Evolutionary conservation across 30 jellyfish, hydroid and myxozoan species (phyloP), one percentile per base, ranked within the genome.

Genomic region (Rhopilema esculentum): DNA sequence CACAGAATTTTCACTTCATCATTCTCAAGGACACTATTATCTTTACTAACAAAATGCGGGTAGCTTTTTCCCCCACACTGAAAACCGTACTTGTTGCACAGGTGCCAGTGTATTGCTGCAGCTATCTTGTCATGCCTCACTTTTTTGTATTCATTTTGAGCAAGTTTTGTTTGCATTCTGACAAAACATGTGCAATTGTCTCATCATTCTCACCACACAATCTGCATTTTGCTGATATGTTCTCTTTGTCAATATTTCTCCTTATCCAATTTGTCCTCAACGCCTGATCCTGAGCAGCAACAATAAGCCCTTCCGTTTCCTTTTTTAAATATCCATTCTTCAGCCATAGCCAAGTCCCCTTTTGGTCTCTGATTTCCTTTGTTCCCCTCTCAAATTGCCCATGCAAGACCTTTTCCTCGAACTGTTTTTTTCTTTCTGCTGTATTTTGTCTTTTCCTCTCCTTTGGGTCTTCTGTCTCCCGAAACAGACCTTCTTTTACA

Each of bases 171-270:
- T 6, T 29, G 12, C 79, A 4, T 30, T 50, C 78, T 74, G 79
- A 15, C 51, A 53, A 4, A 69, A 74, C 6, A 2, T 74, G 26
- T 27, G 81, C 17, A 7, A 74, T 69, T 27, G 85, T 74, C 85
- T 74, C 85, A 12, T 74, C 7, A 7, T 30, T 69, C 29, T 28
- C 48, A 74, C 48, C 85, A 40, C 85, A 74, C 85, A 29, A 9
- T 74, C 85, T 72, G 85, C 85, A 74, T 49, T 69, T 69, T 69
- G 6, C 52, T 69, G 79, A 69, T 7, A 69, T 69, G 50, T 24
- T 69, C 20, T 69, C 51, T 7, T 69, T 69, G 50, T 69, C 79
- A 69, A 69, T 69, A 69, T 69, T 69, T 24, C 72, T 24, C 27
- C 17, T 63, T 24, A 19, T 66, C 76, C 21, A 40, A 40, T 40